phyloP scores from a whole-genome alignment of 1,140 invertebrate genomes.

The Rhopalosiphum padi region DNA sequence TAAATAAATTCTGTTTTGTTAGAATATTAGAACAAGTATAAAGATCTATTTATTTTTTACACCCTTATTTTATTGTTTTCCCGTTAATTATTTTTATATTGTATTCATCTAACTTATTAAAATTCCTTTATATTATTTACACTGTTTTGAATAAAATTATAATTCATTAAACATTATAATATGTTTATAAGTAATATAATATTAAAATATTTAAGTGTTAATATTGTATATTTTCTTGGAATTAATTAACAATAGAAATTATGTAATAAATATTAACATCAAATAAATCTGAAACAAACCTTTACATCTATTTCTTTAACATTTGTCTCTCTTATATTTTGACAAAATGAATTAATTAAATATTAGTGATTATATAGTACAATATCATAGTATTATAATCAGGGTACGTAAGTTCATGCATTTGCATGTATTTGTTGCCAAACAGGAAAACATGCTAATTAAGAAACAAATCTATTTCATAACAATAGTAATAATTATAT shows the following conservation, averaged over 20 bases:
- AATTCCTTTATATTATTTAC: not conserved
- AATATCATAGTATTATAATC: too few relatives aligned
- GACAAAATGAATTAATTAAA: too few relatives aligned
- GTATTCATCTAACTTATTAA: not conserved
- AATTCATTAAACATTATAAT: not conserved
- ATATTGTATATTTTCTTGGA: not conserved
- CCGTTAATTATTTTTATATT: conserved; percentile 20
- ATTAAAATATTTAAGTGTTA: not conserved
- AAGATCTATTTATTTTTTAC: conserved; percentile 14
- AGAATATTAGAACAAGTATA: not conserved
- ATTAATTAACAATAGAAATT: conserved; percentile 20
- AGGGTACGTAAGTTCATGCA: too few relatives aligned
- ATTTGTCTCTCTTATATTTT: not conserved
- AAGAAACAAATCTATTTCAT: too few relatives aligned
- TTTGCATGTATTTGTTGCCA: too few relatives aligned
- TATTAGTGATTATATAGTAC: too few relatives aligned
- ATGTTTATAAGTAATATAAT: not conserved
- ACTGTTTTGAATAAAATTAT: not conserved
- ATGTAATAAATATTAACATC: conserved; percentile 12
- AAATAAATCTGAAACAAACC: conserved; percentile 11
- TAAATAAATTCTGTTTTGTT: conserved; percentile 19
- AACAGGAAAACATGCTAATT: too few relatives aligned
- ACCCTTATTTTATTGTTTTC: not conserved
- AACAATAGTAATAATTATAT: too few relatives aligned
- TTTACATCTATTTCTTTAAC: not conserved